These are phyloP conservation scores for Mesocentrotus franciscanus DNA, from an alignment of 53 echinoderm and acorn worm genomes.

Conservation along the genomic window DNA sequence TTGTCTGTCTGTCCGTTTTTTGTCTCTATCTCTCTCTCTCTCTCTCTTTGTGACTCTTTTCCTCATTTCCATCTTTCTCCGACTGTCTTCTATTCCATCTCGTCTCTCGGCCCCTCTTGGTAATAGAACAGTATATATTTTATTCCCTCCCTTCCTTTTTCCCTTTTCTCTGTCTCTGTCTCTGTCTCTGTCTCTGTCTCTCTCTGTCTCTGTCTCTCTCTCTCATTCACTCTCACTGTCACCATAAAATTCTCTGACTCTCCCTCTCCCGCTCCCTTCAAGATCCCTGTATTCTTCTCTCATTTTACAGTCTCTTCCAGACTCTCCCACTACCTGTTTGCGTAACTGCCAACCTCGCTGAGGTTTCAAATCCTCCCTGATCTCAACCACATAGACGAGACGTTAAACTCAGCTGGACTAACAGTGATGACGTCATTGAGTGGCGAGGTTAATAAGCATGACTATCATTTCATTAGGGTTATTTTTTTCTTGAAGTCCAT, in stretches of 20 bases:
- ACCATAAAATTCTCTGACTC: neutral
- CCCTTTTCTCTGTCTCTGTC: neutral
- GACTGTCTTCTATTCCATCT: neutral
- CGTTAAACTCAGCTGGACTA: conserved; percentile 56
- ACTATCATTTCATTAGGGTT: conserved; percentile 53
- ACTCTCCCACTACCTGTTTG: neutral
- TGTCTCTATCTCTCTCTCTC: conserved; percentile 14
- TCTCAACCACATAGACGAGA: conserved; percentile 36
- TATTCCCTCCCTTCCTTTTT: neutral
- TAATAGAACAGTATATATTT: no score
- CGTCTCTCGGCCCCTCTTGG: neutral
- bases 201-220: no score
- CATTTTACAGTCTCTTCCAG: neutral
- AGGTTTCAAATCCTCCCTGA: neutral
- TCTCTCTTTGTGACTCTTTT: neutral
- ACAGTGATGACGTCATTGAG: conserved; percentile 57
- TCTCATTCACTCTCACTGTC: no score
- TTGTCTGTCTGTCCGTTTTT: neutral
- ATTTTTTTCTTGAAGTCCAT: neutral
- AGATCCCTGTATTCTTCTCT: neutral
- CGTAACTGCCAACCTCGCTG: neutral
- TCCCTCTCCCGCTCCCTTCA: neutral
- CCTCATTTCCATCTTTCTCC: neutral
- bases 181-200: neutral
- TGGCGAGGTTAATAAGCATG: conserved; percentile 56